A percentile compares a stretch with the other conserved stretches of the same genome.
These are phyloP conservation scores for Agriopis leucophaearia DNA, from an alignment of 2,888 invertebrate species.

Conservation along the genomic window DNA sequence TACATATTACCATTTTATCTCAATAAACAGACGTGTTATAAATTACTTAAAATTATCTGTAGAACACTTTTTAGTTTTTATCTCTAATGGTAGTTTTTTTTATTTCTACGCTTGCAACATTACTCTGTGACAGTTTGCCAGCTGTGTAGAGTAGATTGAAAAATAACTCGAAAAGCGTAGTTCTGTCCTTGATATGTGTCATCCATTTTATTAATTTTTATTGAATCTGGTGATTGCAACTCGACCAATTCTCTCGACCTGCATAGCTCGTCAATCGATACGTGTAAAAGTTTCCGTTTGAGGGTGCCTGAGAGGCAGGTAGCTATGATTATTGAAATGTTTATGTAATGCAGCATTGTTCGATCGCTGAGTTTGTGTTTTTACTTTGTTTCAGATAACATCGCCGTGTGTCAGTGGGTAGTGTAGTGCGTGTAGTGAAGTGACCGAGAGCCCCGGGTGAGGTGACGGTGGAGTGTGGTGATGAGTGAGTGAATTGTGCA, in stretches of 20 bases:
- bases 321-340: conserved; percentile 77
- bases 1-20: too few relatives aligned
- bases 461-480: conserved; percentile 56
- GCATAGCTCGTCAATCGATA: conserved; percentile 7
- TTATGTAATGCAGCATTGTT: conserved; percentile 84
- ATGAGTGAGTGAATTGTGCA: conserved; percentile 56
- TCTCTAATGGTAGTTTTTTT: conserved; percentile 52
- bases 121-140: conserved; percentile 77
- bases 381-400: conserved; percentile 81
- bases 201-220: conserved; percentile 77
- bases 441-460: conserved; percentile 48
- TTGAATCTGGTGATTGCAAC: conserved; percentile 67
- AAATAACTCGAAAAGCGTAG: conserved; percentile 76
- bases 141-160: conserved; percentile 75
- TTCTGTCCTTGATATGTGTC: conserved; percentile 83
- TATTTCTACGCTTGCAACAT: conserved; percentile 67
- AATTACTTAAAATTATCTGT: too few relatives aligned
- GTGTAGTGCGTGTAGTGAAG: conserved; percentile 45
- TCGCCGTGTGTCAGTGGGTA: conserved; percentile 62
- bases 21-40: too few relatives aligned
- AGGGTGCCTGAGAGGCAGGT: conserved; percentile 60
- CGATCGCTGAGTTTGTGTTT: conserved; percentile 72
- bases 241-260: conserved; percentile 43
- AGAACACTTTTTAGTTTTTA: too few relatives aligned
- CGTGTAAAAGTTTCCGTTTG: conserved; percentile 41